These are phyloP conservation scores for Chiloscyllium plagiosum DNA, from an alignment of 2,113 vertebrate species.

Conservation along the genomic window DNA sequence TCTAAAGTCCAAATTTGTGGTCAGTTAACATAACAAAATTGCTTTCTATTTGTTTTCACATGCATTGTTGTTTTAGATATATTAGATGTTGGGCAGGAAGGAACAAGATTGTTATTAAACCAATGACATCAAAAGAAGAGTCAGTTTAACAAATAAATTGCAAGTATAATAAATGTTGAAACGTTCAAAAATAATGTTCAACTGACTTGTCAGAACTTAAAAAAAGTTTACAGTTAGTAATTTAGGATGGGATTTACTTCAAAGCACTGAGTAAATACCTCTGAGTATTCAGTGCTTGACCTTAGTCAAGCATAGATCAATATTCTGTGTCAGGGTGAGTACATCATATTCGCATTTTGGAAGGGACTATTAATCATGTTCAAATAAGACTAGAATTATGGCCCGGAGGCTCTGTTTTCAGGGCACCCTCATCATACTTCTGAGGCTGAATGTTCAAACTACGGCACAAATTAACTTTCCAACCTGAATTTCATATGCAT, in stretches of 20 bases:
- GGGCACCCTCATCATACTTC: slow-evolving; percentile 35
- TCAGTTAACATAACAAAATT: background rate
- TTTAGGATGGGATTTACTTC: slow-evolving; percentile 34
- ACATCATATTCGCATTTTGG: slow-evolving; percentile 38
- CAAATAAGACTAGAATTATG: slow-evolving; percentile 37
- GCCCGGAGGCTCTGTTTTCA: slow-evolving; percentile 33
- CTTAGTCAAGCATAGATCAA: slow-evolving; percentile 36
- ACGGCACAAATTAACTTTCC: slow-evolving; percentile 36
- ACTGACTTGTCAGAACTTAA: slow-evolving; percentile 17
- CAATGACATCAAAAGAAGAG: background rate
- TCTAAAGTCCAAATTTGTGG: background rate
- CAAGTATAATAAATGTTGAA: background rate
- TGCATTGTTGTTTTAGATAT: background rate
- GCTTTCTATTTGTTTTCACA: background rate
- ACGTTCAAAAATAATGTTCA: slow-evolving; percentile 24
- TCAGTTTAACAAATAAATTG: background rate
- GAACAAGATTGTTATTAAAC: background rate
- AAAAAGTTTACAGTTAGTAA: slow-evolving; percentile 30
- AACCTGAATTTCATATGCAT: slow-evolving; percentile 36
- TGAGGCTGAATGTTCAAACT: slow-evolving; percentile 29
- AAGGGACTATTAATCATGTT: slow-evolving; percentile 37
- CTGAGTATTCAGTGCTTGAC: slow-evolving; percentile 29
- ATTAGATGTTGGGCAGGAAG: background rate
- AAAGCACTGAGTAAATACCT: slow-evolving; percentile 34
- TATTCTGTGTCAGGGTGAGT: slow-evolving; percentile 34